Base-by-base conservation (phyloP, 2,888 invertebrate species). In the Cyclophora punctaria region DNA sequence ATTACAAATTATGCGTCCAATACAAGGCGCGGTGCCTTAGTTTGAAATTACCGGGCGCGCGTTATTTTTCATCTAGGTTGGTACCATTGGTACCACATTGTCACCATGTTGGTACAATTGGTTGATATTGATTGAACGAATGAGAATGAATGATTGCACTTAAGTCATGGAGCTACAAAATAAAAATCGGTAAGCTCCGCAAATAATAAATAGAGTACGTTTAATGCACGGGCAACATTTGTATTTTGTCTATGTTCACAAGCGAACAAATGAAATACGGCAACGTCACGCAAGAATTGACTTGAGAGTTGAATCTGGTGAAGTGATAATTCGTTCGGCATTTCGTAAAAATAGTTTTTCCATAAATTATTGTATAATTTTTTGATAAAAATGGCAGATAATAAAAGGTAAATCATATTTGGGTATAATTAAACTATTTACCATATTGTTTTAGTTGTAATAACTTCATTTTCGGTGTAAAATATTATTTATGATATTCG, bases 231-330 rank as follows among this genome's bases (percentile, higher is more conserved):
- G 71, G 83, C 75, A 83, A 77, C 74, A 79, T 67, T 46, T 52
- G 53, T 37, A 5, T 37, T 37, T 37, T 37, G 37, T 37, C 37
- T 37, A 37, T 37, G 37, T 4, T 69, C 69, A 74, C 73, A 69
- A 68, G 69, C 60, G 84, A 85, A 89, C 89, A 88, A 89, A 89
- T 89, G 88, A 89, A 89, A 89, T 87, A 86, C 85, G 83, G 87
- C 89, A 89, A 89, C 89, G 89, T 89, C 89, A 89, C 81, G 83
- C 79, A 78, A 65, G 68, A 68, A 70, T 66, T 72, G 71, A 78
- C 37, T 37, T 37, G 37, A 37, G 37, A 5, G 37, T 4, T 37
- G 37, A 37, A 37, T 77, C 73, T 71, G 62, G 67, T 66, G 64
- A 69, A 78, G 79, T 75, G 78, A 74, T 75, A 76, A 72, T 73